phyloP scores from a whole-genome alignment of 92 coral and sea anemone species.

The Epizoanthus stellaris region DNA sequence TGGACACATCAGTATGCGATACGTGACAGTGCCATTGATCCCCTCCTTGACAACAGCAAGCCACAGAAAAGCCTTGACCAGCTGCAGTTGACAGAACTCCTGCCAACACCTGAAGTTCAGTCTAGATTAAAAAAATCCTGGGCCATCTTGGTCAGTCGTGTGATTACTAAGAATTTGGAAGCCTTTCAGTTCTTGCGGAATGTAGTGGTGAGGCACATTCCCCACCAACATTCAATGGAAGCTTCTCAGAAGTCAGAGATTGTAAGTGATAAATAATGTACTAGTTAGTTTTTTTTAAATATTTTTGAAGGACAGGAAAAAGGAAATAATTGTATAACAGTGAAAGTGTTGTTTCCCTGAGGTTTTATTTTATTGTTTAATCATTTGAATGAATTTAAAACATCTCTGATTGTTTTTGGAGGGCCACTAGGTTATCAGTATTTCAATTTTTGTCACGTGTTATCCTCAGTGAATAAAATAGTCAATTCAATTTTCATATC shows the following conservation, averaged over 20 bases:
- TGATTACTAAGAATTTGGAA: constrained; percentile 31
- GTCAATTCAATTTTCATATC: too few species aligned
- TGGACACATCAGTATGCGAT: constrained; percentile 46
- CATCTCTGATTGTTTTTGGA: too few species aligned
- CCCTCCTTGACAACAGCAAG: neutral
- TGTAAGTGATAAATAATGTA: too few species aligned
- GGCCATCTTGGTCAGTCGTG: constrained; percentile 17
- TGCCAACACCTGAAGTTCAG: constrained; percentile 54
- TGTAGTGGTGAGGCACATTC: constrained; percentile 41
- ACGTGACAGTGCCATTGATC: constrained; percentile 24
- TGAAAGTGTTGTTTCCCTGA: neutral
- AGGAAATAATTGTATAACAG: neutral
- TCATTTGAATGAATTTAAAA: too few species aligned
- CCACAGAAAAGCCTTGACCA: constrained; percentile 54
- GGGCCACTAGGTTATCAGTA: too few species aligned
- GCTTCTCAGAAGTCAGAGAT: constrained; percentile 38
- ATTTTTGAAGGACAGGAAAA: neutral
- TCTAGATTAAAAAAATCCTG: neutral
- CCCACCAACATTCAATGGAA: constrained; percentile 35
- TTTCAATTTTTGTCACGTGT: too few species aligned
- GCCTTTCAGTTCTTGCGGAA: constrained; percentile 16
- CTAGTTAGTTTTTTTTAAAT: neutral
- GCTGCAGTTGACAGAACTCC: constrained; percentile 23
- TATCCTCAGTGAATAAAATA: too few species aligned
- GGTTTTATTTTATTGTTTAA: too few species aligned